Evolutionary conservation across 2,888 invertebrate species (phyloP), one percentile per base, ranked within the genome.

Genomic region (Lissonota sp.): DNA sequence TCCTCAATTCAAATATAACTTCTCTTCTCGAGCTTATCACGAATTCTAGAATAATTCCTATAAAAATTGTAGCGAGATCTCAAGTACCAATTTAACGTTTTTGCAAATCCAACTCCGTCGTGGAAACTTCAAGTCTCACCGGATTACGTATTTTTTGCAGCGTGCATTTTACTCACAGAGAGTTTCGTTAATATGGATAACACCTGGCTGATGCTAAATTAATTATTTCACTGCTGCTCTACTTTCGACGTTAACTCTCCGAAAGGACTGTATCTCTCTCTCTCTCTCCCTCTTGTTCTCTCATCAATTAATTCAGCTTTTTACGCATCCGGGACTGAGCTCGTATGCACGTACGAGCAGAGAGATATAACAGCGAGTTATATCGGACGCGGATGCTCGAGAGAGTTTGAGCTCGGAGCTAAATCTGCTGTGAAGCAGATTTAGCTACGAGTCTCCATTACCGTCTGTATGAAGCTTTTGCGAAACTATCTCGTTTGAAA

Each of bases 221-320:
- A 75, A 80, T 71, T 71, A 63, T 71, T 67, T 60, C 53, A 7
- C 14, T 16, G 16, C 46, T 49, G 53, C 58, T 42, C 14, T 10
- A 64, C 58, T 66, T 12, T 6, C 60, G 55, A 12, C 40, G 53
- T 70, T 70, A 53, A 66, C 16, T 57, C 26, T 26, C 44, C 14
- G 16, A 75, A 71, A 74, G 64, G 57, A 53, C 58, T 71, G 26
- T 26, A 26, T 26, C 26, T 26, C 26, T 26, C 26, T 26, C 26
- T 26, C 26, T 26, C 26, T 26, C 26, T 26, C 26, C 3, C 26
- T 26, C 26, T 26, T 3, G 26, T 49, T 66, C 44, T 16, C 49
- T 57, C 70, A 74, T 74, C 74, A 73, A 79, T 74, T 74, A 74
- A 74, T 79, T 42, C 70, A 10, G 14, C 63, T 74, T 79, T 73